Evolutionary conservation across 64 coral and sea anemone genomes (phyloP).

Genomic region (Actinia tenebrosa): DNA sequence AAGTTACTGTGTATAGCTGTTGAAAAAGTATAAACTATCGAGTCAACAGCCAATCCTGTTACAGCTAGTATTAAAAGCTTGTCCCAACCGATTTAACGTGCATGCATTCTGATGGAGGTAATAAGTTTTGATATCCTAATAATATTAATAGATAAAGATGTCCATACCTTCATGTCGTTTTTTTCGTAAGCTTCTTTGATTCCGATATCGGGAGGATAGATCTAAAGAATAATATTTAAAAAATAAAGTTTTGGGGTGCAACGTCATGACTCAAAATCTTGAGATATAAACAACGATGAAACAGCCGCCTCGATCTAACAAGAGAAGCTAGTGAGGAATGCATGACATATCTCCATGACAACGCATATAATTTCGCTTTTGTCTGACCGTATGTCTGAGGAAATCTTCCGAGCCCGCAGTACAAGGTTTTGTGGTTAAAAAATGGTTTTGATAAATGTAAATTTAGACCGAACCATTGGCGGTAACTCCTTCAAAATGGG

Average conservation of each 20-base stretch:
- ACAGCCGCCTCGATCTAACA: too few species aligned
- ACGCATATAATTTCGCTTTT: not conserved
- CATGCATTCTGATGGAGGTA: not conserved
- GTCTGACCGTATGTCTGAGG: not conserved
- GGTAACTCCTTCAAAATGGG: too few species aligned
- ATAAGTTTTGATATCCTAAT: not conserved
- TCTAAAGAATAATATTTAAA: not conserved
- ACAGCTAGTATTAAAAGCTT: not conserved
- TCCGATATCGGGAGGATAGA: not conserved
- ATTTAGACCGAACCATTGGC: too few species aligned
- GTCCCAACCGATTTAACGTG: too few species aligned
- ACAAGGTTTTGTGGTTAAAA: not conserved
- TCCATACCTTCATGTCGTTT: slow-evolving; percentile 2
- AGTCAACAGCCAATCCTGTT: not conserved
- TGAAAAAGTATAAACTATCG: too few species aligned
- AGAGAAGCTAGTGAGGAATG: too few species aligned
- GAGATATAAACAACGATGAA: too few species aligned
- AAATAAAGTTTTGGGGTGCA: not conserved
- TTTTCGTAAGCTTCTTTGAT: not conserved
- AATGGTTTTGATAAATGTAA: not conserved
- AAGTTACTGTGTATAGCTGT: too few species aligned
- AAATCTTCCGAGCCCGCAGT: not conserved
- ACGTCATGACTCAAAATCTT: too few species aligned
- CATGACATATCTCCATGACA: too few species aligned
- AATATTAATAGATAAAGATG: not conserved